Evolutionary conservation across 1,140 invertebrate genomes (phyloP), one percentile per base, ranked within the genome.

Genomic region (Plectrocnemia conspersa): DNA sequence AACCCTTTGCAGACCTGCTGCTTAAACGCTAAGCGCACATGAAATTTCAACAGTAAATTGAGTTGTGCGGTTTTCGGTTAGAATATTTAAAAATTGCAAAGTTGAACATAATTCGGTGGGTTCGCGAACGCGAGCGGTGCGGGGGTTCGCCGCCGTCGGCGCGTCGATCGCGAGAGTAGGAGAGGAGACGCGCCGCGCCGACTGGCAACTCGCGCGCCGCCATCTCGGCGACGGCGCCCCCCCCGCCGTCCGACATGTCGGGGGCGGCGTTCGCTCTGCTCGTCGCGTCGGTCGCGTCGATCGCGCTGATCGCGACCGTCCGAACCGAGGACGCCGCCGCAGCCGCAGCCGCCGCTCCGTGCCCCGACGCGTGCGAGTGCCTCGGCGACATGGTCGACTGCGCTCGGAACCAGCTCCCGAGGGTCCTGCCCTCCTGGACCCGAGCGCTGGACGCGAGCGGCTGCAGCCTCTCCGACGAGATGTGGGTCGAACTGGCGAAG

Each of bases 381-480:
- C 54, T 69, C 25, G 56, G 64, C 25, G 64, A 64, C 44, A 53
- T 69, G 27, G 62, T 56, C 10, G 68, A 66, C 52, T 59, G 67
- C n/a, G n/a, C 65, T 68, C 29, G 32, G 32, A 16, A 15, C 16
- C 46, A 7, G 1, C 19, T 29, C 6, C 27, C n/a, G 27, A 29
- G 6, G 1, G 29, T 33, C 2, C 32, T 49, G 22, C 48, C 36
- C 1, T 1, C 19, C 22, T 2, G 5, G 21, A 3, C 33, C 27
- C 6, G 6, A n/a, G n/a, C n/a, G n/a, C 27, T 29, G 27, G 27
- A n/a, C 6, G 59, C 64, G 67, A 62, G 32, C 25, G 27, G 25
- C 10, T 45, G 15, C 18, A 27, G 24, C 40, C 45, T 29, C 29
- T 22, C 24, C 24, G 2, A 22, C 18, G 19, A 27, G 7, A 13